These are phyloP conservation scores for Ophonus ardosiacus DNA, from an alignment of 2,888 invertebrate species.

Conservation along the genomic window DNA sequence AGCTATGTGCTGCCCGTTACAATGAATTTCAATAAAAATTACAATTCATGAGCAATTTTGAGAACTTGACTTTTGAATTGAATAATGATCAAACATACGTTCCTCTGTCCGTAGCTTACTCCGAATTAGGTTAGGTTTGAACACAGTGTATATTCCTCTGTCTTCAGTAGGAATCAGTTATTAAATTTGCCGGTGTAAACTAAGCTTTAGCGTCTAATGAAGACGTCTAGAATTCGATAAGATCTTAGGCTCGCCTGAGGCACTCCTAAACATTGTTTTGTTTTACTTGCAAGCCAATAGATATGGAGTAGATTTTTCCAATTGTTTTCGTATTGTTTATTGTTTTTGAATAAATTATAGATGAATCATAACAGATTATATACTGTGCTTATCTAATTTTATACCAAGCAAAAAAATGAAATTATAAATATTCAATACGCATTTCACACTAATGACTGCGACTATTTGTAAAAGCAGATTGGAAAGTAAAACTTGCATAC, in stretches of 20 bases:
- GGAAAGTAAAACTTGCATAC: no score
- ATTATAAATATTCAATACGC: not conserved
- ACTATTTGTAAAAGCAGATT: no score
- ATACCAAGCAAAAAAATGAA: not conserved
- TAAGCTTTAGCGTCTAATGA: constrained; percentile 43
- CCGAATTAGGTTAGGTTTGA: no score
- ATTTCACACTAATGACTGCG: no score
- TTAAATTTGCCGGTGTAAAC: not conserved
- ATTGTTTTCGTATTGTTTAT: constrained; percentile 28
- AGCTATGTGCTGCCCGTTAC: no score
- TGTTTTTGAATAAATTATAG: constrained; percentile 30
- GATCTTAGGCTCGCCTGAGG: constrained; percentile 53
- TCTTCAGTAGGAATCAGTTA: not conserved
- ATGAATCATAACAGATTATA: not conserved
- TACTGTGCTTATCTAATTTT: constrained; percentile 7
- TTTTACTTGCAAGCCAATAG: constrained; percentile 11
- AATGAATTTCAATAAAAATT: no score
- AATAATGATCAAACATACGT: no score
- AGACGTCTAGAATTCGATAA: constrained; percentile 52
- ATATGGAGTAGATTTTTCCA: constrained; percentile 30
- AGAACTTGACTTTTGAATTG: no score
- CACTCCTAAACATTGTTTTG: constrained; percentile 45
- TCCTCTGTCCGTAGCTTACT: no score
- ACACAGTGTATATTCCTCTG: no score
- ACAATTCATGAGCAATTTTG: no score